phyloP scores from a whole-genome alignment of 1,140 invertebrate species.

The Drosophila ohnishii region DNA sequence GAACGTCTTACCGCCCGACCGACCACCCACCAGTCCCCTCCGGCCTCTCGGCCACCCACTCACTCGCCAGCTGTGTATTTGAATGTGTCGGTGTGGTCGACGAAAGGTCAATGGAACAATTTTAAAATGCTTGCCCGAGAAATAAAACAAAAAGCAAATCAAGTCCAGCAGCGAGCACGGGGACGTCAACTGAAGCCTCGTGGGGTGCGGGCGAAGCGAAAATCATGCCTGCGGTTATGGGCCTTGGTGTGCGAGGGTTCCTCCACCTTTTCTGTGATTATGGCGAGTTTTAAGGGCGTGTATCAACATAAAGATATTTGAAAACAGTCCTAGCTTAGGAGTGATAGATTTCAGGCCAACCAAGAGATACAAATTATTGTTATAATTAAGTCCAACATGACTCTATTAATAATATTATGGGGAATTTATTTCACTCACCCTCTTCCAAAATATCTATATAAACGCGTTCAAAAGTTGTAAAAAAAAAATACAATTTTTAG shows the following conservation, averaged over 20 bases:
- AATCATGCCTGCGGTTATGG: constrained; percentile 46
- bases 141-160: constrained; percentile 38
- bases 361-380: too few relatives aligned
- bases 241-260: constrained; percentile 8
- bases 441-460: too few relatives aligned
- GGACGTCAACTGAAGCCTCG: constrained; percentile 22
- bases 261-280: constrained; percentile 18
- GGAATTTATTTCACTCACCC: not conserved
- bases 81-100: constrained; percentile 45
- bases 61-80: constrained; percentile 32
- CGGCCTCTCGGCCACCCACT: constrained; percentile 17
- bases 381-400: too few relatives aligned
- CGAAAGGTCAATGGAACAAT: constrained; percentile 79
- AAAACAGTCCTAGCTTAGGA: not conserved
- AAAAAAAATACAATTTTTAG: too few relatives aligned
- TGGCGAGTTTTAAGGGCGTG: constrained; percentile 26
- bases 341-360: not conserved
- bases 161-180: constrained; percentile 26
- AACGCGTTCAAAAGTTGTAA: too few relatives aligned
- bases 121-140: constrained; percentile 58
- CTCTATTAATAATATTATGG: not conserved
- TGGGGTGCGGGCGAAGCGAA: constrained; percentile 1
- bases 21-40: constrained; percentile 6
- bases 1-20: not conserved
- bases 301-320: constrained; percentile 1